Evolutionary conservation across 2,888 invertebrate genomes (phyloP).

Genomic region (Lasioglossum calceatum): DNA sequence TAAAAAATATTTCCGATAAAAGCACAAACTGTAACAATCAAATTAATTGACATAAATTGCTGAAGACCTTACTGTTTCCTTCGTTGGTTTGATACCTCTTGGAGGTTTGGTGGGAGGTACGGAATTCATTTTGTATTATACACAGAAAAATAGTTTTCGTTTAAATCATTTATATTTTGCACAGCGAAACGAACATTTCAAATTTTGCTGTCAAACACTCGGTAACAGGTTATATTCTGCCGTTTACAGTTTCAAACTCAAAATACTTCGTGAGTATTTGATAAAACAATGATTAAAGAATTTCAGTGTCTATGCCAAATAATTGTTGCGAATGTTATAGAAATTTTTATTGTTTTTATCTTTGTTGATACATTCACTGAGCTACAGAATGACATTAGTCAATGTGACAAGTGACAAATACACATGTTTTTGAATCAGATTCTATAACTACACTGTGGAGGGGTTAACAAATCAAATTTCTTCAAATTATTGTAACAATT

Average conservation of each 20-base stretch:
- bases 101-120: constrained; percentile 94
- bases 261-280: not conserved
- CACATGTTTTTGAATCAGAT: constrained; percentile 2
- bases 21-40: not conserved
- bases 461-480: constrained; percentile 12
- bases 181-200: not conserved
- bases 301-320: not conserved
- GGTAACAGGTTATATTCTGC: constrained; percentile 29
- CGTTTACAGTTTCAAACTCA: not conserved
- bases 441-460: not conserved
- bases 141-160: not conserved
- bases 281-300: not conserved
- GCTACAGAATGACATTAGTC: constrained; percentile 17
- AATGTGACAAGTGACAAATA: constrained; percentile 1
- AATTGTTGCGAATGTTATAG: not conserved
- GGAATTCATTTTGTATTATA: constrained; percentile 85
- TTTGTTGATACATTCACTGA: not conserved
- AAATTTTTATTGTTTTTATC: constrained; percentile 8
- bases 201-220: not conserved
- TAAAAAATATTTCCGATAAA: constrained; percentile 78
- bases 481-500: constrained; percentile 46
- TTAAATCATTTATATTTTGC: not conserved
- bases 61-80: constrained; percentile 90
- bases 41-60: not conserved
- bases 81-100: constrained; percentile 93